Evolutionary conservation across 1,140 invertebrate species (phyloP).

Genomic region (Coptotermes formosanus): DNA sequence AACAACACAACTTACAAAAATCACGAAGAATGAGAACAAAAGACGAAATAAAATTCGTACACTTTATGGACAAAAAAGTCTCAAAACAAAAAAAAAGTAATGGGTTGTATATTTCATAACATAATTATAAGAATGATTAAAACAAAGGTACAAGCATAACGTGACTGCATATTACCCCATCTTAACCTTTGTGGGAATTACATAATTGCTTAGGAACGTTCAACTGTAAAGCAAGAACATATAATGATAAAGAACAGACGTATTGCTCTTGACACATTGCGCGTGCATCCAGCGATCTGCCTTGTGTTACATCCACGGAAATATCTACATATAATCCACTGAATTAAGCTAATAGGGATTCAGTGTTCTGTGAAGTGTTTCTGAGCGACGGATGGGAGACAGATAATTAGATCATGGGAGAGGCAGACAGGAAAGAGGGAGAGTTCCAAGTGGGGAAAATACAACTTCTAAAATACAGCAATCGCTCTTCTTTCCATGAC

Average conservation of each 20-base stretch:
- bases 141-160: too few relatives aligned
- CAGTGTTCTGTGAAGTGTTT: slow-evolving; percentile 2
- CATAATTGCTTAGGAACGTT: not conserved
- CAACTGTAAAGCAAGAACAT: not conserved
- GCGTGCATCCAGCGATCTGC: not conserved
- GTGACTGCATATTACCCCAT: too few relatives aligned
- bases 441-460: not conserved
- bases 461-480: not conserved
- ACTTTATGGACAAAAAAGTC: too few relatives aligned
- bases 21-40: too few relatives aligned
- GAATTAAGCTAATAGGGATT: not conserved
- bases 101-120: too few relatives aligned
- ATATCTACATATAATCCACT: not conserved
- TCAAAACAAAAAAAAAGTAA: too few relatives aligned
- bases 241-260: not conserved
- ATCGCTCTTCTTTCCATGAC: not conserved
- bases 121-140: too few relatives aligned
- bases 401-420: not conserved
- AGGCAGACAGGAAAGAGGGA: not conserved
- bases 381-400: not conserved
- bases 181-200: not conserved
- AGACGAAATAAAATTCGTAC: too few relatives aligned
- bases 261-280: not conserved
- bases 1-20: too few relatives aligned
- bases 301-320: not conserved